A percentile compares a stretch with the other conserved stretches of the same genome.
Conservation (phyloP, 2,888 invertebrate genomes). For the Conomelus anceps region DNA sequence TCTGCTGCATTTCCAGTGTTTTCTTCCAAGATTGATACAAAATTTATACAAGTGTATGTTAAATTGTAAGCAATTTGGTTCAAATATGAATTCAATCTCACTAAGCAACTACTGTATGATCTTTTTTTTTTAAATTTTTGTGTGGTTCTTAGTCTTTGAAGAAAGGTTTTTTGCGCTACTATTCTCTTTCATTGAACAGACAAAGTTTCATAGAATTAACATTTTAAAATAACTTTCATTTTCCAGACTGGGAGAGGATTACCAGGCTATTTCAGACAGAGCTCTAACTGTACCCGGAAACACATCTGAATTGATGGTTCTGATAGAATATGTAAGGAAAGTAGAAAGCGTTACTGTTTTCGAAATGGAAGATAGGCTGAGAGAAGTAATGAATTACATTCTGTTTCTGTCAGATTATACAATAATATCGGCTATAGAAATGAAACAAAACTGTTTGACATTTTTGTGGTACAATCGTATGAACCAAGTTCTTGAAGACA, state of each 20-base stretch:
- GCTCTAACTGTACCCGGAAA: slow-evolving; percentile 71
- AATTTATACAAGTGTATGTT: too few relatives aligned
- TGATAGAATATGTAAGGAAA: slow-evolving; percentile 67
- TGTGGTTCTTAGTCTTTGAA: too few relatives aligned
- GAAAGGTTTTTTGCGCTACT: too few relatives aligned
- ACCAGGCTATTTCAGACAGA: slow-evolving; percentile 69
- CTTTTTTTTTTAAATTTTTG: too few relatives aligned
- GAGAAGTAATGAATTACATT: slow-evolving; percentile 59
- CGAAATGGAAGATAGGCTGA: slow-evolving; percentile 70
- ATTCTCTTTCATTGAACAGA: too few relatives aligned
- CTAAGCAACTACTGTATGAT: too few relatives aligned
- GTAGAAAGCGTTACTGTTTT: slow-evolving; percentile 62
- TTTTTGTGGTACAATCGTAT: slow-evolving; percentile 81
- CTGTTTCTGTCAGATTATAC: slow-evolving; percentile 79
- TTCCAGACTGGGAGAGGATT: slow-evolving; percentile 73
- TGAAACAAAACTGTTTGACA: slow-evolving; percentile 80
- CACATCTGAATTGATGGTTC: slow-evolving; percentile 78
- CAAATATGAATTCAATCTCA: too few relatives aligned
- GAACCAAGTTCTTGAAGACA: slow-evolving; percentile 74
- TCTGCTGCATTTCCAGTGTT: too few relatives aligned
- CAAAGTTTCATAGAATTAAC: too few relatives aligned
- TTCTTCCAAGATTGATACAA: too few relatives aligned
- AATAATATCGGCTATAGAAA: slow-evolving; percentile 70
- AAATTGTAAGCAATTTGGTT: too few relatives aligned
- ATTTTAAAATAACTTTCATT: slow-evolving; percentile 14